These are phyloP conservation scores for Sigmodon hispidus DNA, from an alignment of 2,113 vertebrate genomes.

Conservation along the genomic window DNA sequence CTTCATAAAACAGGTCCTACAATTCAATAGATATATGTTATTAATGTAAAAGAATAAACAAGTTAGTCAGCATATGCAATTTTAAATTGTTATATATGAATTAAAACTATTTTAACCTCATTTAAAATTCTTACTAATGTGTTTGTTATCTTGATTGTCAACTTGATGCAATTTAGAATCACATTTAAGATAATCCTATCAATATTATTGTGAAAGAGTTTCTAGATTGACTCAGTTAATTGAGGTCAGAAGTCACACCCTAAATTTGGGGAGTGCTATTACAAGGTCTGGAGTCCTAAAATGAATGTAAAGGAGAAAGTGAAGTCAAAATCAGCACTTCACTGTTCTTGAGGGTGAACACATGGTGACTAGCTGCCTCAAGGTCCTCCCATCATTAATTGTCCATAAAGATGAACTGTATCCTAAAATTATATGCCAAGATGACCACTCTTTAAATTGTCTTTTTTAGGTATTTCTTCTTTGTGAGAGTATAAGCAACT, in stretches of 20 bases:
- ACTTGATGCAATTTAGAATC: neutral
- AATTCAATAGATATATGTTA: neutral
- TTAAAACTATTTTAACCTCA: constrained; percentile 36
- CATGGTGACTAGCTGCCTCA: neutral
- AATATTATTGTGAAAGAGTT: neutral
- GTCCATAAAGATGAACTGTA: neutral
- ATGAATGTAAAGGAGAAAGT: neutral
- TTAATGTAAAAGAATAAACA: neutral
- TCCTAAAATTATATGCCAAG: neutral
- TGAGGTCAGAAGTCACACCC: neutral
- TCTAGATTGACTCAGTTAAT: neutral
- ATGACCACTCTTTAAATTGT: neutral
- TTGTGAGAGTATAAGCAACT: no score
- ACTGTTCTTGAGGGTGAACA: neutral
- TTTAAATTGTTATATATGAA: neutral
- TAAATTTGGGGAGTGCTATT: neutral
- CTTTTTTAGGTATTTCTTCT: no score
- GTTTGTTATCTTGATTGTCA: neutral
- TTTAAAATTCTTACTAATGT: neutral
- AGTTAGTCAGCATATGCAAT: neutral
- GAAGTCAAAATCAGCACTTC: neutral
- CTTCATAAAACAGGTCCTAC: neutral
- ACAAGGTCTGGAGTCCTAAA: no score
- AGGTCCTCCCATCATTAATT: neutral
- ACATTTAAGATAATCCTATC: neutral